Conservation (phyloP, 2,113 vertebrate genomes). For the Paratilapia polleni region DNA sequence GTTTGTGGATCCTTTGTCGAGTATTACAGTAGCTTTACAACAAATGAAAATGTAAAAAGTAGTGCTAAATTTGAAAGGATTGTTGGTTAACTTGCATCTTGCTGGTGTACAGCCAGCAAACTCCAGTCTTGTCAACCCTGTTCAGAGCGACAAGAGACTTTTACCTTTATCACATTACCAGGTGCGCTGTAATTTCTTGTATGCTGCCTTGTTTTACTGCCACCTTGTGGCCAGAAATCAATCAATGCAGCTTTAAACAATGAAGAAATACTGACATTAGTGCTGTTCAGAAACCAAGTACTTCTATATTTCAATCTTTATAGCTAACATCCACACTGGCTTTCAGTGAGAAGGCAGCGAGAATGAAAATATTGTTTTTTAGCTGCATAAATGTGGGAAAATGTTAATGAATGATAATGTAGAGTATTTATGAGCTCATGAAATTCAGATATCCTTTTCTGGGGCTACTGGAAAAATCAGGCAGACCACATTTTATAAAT, state of each 20-base stretch:
- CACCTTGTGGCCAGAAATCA: not conserved
- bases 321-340: not conserved
- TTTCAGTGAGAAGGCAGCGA: not conserved
- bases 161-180: no score
- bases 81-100: not conserved
- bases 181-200: not conserved
- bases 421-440: conserved; percentile 66
- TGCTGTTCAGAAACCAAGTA: not conserved
- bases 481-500: conserved; percentile 40
- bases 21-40: not conserved
- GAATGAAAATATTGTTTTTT: conserved; percentile 13
- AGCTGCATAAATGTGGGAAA: conserved; percentile 29
- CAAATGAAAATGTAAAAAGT: not conserved
- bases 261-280: not conserved
- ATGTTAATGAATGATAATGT: conserved; percentile 70
- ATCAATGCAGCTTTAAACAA: not conserved
- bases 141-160: not conserved
- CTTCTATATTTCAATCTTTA: not conserved
- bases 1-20: not conserved
- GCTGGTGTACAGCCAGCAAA: not conserved
- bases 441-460: conserved; percentile 54
- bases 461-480: conserved; percentile 36
- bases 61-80: not conserved
- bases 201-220: not conserved
- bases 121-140: not conserved